Evolutionary conservation across 2,888 invertebrate genomes (phyloP).

Genomic region (Macaria liturata): DNA sequence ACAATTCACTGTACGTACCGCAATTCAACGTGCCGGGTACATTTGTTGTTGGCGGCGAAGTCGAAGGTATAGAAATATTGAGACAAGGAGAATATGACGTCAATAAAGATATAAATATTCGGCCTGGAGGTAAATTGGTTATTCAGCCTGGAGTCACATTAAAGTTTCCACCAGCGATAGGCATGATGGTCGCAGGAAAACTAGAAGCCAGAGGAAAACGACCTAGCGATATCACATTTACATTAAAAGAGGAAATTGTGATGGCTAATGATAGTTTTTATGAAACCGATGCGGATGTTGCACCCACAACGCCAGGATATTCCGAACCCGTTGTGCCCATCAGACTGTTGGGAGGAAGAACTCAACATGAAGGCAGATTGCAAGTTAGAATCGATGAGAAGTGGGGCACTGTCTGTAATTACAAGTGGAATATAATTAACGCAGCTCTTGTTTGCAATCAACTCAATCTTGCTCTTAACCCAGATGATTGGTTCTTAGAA

Average conservation of each 20-base stretch:
- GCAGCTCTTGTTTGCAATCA: conserved; percentile 98
- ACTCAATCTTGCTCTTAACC: conserved; percentile 95
- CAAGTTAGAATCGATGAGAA: conserved; percentile 92
- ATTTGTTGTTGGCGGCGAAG: conserved; percentile 93
- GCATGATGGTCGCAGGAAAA: conserved; percentile 98
- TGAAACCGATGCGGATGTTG: conserved; percentile 82
- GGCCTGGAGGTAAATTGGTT: conserved; percentile 95
- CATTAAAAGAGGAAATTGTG: conserved; percentile 89
- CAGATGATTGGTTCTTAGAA: conserved; percentile 94
- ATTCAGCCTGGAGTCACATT: conserved; percentile 95
- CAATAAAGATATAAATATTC: conserved; percentile 95
- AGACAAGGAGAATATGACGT: conserved; percentile 95
- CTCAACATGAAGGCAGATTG: conserved; percentile 92
- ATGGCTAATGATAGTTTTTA: conserved; percentile 86
- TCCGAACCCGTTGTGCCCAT: conserved; percentile 87
- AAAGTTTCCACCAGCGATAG: conserved; percentile 95
- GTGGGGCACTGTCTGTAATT: conserved; percentile 99
- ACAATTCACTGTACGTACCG: conserved; percentile 90
- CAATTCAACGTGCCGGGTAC: conserved; percentile 88
- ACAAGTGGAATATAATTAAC: conserved; percentile 96
- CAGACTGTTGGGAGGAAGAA: conserved; percentile 91
- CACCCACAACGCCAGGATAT: conserved; percentile 84
- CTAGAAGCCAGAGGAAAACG: conserved; percentile 91
- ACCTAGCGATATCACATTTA: conserved; percentile 91
- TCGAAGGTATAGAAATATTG: conserved; percentile 94